phyloP scores from a whole-genome alignment of 2,797 vertebrate species.

The Phrynocephalus forsythii region DNA sequence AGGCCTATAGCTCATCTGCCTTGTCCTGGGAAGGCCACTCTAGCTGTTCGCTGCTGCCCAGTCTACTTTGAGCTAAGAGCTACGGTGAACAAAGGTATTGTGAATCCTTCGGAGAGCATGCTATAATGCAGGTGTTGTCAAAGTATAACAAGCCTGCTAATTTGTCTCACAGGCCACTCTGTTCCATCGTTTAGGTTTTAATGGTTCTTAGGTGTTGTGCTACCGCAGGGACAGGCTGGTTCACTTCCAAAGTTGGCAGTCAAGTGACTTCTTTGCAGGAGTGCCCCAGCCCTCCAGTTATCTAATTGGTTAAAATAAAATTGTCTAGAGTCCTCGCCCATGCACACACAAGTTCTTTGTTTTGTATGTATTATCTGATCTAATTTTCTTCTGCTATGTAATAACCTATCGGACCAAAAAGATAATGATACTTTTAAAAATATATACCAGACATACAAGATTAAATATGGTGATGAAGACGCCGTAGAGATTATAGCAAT shows the following conservation, averaged over 20 bases:
- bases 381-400: slow-evolving; percentile 37
- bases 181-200: neutral
- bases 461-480: neutral
- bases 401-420: slow-evolving; percentile 22
- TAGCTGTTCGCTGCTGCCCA: slow-evolving; percentile 95
- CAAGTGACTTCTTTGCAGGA: too few relatives aligned
- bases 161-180: neutral
- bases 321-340: neutral
- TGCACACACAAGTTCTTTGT: neutral
- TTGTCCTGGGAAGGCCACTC: slow-evolving; percentile 90
- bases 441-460: neutral
- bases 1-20: slow-evolving; percentile 95
- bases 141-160: neutral
- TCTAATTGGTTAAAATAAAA: neutral
- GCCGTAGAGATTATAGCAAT: neutral
- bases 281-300: too few relatives aligned
- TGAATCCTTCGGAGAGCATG: slow-evolving; percentile 3
- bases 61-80: slow-evolving; percentile 91
- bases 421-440: neutral
- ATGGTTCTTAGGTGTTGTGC: neutral
- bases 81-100: slow-evolving; percentile 66
- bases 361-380: slow-evolving; percentile 18
- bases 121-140: neutral
- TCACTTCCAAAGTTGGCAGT: too few relatives aligned
- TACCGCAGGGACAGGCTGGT: too few relatives aligned